Base-by-base conservation (phyloP, 2,797 vertebrate genomes). In the Scleropages formosus region DNA sequence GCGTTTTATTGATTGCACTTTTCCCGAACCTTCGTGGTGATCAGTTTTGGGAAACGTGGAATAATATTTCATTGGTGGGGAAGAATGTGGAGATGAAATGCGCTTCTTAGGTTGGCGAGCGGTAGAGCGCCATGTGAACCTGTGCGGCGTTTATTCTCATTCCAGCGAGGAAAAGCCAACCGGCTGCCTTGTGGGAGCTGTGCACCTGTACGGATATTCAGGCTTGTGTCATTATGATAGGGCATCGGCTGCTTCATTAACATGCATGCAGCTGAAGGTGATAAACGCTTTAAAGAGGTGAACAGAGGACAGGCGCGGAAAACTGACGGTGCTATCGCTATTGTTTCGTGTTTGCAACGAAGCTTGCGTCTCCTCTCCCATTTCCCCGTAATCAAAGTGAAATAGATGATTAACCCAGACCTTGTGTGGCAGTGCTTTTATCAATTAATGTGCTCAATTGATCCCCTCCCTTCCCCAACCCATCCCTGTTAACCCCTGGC, bases 371-470 rank as follows among this genome's bases (percentile, higher is more conserved):
- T 68, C 13, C 71, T 78, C 59, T 71, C 76, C 18, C 53, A 73
- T 51, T 46, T 75, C 64, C 69, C 68, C 46, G 75, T 77, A 76
- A 82, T 82, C 78, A 80, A 75, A 79, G 75, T 78, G 74, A 78
- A 78, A 78, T 74, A 79, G 65, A 75, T 78, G 59, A 83, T 80
- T 81, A 80, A 80, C 68, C 70, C 71, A 9, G 73, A 68, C 79
- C 73, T 67, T 68, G 16, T 0, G 66, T 74, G 78, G 63, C 72
- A 27, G 62, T 72, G 74, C 78, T 53, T 73, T 75, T 77, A 78
- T 77, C 80, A 81, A 79, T 83, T 75, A 80, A 78, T 83, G 83
- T 78, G 78, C 77, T 49, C 22, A 65, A 82, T 84, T 59, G 79
- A 84, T 79, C 80, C 58, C n/a, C 69, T 66, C 51, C 51, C 47